phyloP scores from a whole-genome alignment of 92 coral and sea anemone genomes.

The Porites divaricata region DNA sequence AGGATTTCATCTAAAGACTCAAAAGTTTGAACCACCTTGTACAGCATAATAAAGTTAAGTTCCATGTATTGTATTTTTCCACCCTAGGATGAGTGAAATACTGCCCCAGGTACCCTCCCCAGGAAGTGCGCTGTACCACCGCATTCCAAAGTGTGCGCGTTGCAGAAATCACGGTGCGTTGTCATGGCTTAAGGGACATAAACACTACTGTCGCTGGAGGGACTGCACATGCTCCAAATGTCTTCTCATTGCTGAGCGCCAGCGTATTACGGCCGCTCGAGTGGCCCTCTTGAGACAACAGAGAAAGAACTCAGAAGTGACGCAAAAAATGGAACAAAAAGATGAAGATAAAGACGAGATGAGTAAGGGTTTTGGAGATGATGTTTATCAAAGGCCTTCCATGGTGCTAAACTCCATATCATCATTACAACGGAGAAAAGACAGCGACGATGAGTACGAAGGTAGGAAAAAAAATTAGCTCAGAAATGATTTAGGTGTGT shows the following conservation, averaged over 20 bases:
- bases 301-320: slow-evolving; percentile 84
- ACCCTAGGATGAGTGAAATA: slow-evolving; percentile 90
- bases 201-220: slow-evolving; percentile 93
- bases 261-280: slow-evolving; percentile 96
- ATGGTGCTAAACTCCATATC: slow-evolving; percentile 78
- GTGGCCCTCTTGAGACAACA: slow-evolving; percentile 97
- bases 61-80: background rate
- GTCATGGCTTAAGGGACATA: slow-evolving; percentile 98
- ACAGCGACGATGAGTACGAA: slow-evolving; percentile 58
- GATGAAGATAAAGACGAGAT: slow-evolving; percentile 54
- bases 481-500: too few relatives aligned
- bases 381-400: slow-evolving; percentile 90
- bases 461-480: slow-evolving; percentile 11
- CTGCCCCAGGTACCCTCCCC: slow-evolving; percentile 91
- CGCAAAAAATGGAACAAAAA: slow-evolving; percentile 54
- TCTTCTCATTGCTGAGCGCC: slow-evolving; percentile 96
- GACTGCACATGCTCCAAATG: slow-evolving; percentile 98
- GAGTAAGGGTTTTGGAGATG: slow-evolving; percentile 48
- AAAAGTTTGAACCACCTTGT: too few relatives aligned
- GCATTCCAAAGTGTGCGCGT: slow-evolving; percentile 99
- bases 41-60: too few relatives aligned
- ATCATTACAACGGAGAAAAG: slow-evolving; percentile 13
- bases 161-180: slow-evolving; percentile 97
- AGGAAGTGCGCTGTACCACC: slow-evolving; percentile 93
- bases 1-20: too few relatives aligned